Conservation (phyloP, 1,140 invertebrate genomes). For the Condylostylus longicornis region DNA sequence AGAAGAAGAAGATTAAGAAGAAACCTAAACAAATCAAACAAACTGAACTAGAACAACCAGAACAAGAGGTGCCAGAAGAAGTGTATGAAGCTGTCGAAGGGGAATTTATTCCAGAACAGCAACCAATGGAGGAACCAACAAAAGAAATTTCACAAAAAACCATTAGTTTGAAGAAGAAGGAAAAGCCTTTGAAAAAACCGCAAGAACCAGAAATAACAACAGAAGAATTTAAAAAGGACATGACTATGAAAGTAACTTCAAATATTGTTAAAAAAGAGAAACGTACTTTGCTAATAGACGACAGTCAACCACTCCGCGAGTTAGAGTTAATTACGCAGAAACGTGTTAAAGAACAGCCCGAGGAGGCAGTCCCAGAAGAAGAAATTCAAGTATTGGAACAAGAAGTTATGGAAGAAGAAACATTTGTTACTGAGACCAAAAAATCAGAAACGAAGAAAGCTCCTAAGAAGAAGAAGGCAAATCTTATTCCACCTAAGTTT, state of each 20-base stretch:
- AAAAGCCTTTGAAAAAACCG: slow-evolving; percentile 25
- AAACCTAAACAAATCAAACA: too few relatives aligned
- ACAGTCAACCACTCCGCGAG: slow-evolving; percentile 38
- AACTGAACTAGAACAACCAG: slow-evolving; percentile 8
- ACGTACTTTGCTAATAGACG: slow-evolving; percentile 28
- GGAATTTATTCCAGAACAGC: slow-evolving; percentile 21
- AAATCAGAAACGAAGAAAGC: slow-evolving; percentile 26
- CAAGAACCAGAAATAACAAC: slow-evolving; percentile 26
- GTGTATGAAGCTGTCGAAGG: slow-evolving; percentile 20
- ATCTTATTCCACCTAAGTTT: slow-evolving; percentile 51
- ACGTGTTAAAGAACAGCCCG: slow-evolving; percentile 31
- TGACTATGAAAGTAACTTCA: slow-evolving; percentile 36
- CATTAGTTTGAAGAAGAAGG: slow-evolving; percentile 25
- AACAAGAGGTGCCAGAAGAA: slow-evolving; percentile 11
- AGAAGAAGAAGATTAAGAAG: too few relatives aligned
- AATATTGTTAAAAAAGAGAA: slow-evolving; percentile 33
- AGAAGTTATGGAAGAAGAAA: slow-evolving; percentile 29
- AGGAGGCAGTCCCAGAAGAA: slow-evolving; percentile 35
- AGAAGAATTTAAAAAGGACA: slow-evolving; percentile 33
- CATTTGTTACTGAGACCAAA: slow-evolving; percentile 31
- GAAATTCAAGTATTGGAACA: slow-evolving; percentile 34
- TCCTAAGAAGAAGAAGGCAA: slow-evolving; percentile 37
- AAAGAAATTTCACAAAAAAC: slow-evolving; percentile 31
- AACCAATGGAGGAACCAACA: slow-evolving; percentile 18
- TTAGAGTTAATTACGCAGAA: slow-evolving; percentile 37